These are phyloP conservation scores for Rhizomys pruinosus DNA, from an alignment of 2,113 vertebrate genomes.

Conservation along the genomic window DNA sequence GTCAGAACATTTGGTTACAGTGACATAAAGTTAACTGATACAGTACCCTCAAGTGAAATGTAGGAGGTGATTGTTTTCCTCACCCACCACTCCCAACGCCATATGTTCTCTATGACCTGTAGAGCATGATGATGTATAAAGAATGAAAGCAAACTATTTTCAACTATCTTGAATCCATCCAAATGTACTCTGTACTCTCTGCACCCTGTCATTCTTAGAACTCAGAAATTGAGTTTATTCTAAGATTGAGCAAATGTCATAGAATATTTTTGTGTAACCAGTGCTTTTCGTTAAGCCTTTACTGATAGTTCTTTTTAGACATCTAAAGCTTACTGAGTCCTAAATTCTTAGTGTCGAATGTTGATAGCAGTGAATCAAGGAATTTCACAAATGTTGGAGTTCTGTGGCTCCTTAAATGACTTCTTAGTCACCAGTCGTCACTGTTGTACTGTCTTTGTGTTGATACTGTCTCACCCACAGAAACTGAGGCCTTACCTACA, in stretches of 20 bases:
- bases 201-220: too few species aligned
- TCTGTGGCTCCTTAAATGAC: too few species aligned
- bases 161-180: background rate
- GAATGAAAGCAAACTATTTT: background rate
- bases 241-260: background rate
- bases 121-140: background rate
- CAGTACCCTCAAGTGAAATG: too few species aligned
- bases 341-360: too few species aligned
- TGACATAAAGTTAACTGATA: background rate
- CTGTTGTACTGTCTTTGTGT: background rate
- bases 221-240: too few species aligned
- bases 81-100: too few species aligned
- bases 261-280: background rate
- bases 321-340: background rate
- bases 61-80: too few species aligned
- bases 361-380: too few species aligned
- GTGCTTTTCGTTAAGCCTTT: background rate
- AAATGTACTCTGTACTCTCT: too few species aligned
- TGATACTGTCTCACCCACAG: background rate
- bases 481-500: background rate
- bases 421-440: too few species aligned
- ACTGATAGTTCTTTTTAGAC: background rate
- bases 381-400: too few species aligned
- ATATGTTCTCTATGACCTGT: background rate
- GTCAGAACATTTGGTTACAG: background rate